Base-by-base conservation (phyloP, 2,888 invertebrate species). In the Celastrina argiolus region DNA sequence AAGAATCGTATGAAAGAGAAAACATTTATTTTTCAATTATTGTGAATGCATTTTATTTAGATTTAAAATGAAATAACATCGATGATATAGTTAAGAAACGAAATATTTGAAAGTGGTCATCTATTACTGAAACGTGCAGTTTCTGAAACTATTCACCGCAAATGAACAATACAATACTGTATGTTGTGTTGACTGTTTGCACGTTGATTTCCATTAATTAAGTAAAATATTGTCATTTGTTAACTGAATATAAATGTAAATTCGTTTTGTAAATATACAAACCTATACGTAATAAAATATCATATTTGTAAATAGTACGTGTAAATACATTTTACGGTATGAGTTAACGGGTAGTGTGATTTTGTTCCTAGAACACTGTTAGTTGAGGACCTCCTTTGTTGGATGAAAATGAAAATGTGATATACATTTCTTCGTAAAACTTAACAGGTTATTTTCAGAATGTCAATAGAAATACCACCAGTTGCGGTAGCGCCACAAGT, bases 301-400 rank as follows among this genome's bases (percentile, higher is more conserved):
- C 61, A 39, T 34, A 59, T 34, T 22, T 61, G 61, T 61, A 61
- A 39, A 61, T 61, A 59, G 16, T 7, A 59, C 10, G 61, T 61
- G 72, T 72, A 72, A 68, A 72, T 72, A 70, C 66, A 66, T 67
- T 66, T 66, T 41, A 66, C 64, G 26, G 59, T 59, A 69, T 70
- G 64, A 67, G 63, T 68, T 69, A 22, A 61, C 36, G 16, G 34
- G 68, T 72, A 72, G 72, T 66, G 59, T 56, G 64, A 66, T 80
- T 84, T 74, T 76, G 89, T 90, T 90, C 89, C 76, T 88, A 89
- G 88, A 88, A 89, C 88, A 70, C 78, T 77, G 77, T 74, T 77
- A 76, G 77, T 71, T 64, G 66, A 69, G 63, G 70, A 66, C 69
- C 72, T 72, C 70, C 71, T 72, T 71, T 71, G 61, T 61, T 61